Percentiles rank a stretch among this genome's conserved stretches.
These are phyloP conservation scores for Magallana angulata DNA, from an alignment of 1,140 invertebrate species.

Conservation along the genomic window DNA sequence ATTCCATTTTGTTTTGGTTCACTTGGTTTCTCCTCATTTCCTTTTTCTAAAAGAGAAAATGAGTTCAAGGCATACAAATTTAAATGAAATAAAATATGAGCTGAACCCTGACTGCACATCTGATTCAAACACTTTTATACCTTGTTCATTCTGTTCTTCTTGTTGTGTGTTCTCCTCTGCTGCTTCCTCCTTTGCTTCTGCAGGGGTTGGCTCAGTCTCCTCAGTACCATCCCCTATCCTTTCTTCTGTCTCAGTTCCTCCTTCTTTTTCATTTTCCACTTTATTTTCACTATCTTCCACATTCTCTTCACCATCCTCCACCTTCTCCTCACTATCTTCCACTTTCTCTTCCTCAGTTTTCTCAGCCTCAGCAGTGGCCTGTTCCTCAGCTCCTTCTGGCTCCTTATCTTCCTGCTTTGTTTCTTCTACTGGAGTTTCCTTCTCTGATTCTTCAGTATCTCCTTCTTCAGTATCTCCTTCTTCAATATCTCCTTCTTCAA, in stretches of 20 bases:
- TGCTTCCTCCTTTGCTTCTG: neutral
- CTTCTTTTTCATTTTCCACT: constrained; percentile 42
- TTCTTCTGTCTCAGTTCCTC: neutral
- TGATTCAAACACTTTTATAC: neutral
- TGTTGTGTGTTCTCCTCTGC: neutral
- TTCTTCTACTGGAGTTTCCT: constrained; percentile 33
- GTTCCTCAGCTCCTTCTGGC: constrained; percentile 7
- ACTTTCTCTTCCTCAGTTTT: constrained; percentile 46
- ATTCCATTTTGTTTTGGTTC: neutral
- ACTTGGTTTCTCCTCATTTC: neutral
- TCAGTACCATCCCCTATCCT: neutral
- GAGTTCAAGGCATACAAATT: no score
- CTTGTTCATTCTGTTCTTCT: neutral
- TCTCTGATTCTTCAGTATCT: constrained; percentile 23
- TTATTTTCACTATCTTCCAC: constrained; percentile 15
- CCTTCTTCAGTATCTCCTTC: constrained; percentile 39
- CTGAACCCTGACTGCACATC: no score
- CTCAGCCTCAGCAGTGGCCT: constrained; percentile 31
- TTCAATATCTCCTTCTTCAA: constrained; percentile 48
- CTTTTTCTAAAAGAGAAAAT: neutral
- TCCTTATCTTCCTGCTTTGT: neutral
- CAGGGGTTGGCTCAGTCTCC: neutral
- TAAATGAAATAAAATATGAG: no score
- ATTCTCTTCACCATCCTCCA: constrained; percentile 31
- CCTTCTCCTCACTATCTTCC: constrained; percentile 33